Conservation (phyloP, 2,797 vertebrate species). For the Diplodus sargus region DNA sequence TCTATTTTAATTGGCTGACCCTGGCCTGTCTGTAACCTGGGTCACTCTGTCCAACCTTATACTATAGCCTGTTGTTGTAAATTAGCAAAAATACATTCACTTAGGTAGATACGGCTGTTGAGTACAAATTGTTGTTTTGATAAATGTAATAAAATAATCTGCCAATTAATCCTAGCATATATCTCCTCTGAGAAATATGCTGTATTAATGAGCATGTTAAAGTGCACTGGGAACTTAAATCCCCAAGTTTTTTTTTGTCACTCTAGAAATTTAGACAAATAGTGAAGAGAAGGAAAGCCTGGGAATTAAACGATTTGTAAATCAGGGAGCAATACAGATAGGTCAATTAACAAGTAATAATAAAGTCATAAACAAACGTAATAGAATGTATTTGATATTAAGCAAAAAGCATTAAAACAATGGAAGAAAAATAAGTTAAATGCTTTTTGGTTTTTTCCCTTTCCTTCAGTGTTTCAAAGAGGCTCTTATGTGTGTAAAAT, state of each 20-base stretch:
- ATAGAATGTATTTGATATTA: not conserved
- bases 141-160: not conserved
- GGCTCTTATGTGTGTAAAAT: no score
- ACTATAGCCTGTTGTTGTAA: constrained; percentile 18
- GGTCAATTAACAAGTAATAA: no score
- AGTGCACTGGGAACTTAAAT: not conserved
- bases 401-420: not conserved
- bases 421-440: not conserved
- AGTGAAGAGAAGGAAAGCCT: no score
- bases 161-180: not conserved
- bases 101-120: not conserved
- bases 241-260: not conserved
- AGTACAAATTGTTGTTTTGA: not conserved
- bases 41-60: not conserved
- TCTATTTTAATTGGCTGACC: constrained; percentile 25
- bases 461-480: no score
- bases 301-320: not conserved
- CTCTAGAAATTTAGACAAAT: not conserved
- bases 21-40: not conserved
- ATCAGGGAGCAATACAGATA: not conserved
- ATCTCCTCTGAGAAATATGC: not conserved
- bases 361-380: not conserved
- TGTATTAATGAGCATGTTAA: constrained; percentile 1
- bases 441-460: no score
- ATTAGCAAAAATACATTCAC: constrained; percentile 5